Conservation (phyloP, 2,888 invertebrate genomes). For the Marronus borbonicus region DNA sequence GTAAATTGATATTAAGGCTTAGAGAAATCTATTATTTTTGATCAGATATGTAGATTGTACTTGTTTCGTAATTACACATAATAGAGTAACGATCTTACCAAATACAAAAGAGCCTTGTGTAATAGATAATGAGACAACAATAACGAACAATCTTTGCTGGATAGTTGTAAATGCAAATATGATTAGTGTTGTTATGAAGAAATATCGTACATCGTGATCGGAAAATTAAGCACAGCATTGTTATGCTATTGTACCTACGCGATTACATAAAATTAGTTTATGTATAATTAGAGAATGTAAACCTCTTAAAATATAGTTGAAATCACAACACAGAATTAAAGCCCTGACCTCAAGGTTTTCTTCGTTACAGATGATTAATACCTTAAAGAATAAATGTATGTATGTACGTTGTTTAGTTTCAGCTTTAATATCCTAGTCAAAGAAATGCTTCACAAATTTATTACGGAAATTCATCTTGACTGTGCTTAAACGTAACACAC, state of each 20-base stretch:
- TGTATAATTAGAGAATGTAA: constrained; percentile 4
- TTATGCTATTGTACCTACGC: neutral
- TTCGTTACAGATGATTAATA: no score
- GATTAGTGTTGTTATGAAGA: constrained; percentile 13
- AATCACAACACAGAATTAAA: neutral
- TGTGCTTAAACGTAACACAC: no score
- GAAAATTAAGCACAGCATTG: neutral
- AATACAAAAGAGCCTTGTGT: neutral
- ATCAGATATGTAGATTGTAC: neutral
- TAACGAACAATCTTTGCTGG: neutral
- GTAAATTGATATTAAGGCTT: no score
- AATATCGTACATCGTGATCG: neutral
- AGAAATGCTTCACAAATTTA: no score
- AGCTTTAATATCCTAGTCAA: no score
- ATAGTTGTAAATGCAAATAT: constrained; percentile 7
- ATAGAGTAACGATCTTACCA: constrained; percentile 1
- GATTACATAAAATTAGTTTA: constrained; percentile 4
- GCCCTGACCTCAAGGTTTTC: no score
- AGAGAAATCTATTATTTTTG: no score
- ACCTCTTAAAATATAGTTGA: neutral
- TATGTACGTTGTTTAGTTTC: no score
- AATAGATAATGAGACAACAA: constrained; percentile 6
- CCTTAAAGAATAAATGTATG: no score
- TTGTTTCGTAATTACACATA: neutral
- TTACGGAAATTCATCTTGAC: no score